Evolutionary conservation across 1,140 invertebrate species (phyloP), one percentile per base, ranked within the genome.

Genomic region (Periplaneta americana): DNA sequence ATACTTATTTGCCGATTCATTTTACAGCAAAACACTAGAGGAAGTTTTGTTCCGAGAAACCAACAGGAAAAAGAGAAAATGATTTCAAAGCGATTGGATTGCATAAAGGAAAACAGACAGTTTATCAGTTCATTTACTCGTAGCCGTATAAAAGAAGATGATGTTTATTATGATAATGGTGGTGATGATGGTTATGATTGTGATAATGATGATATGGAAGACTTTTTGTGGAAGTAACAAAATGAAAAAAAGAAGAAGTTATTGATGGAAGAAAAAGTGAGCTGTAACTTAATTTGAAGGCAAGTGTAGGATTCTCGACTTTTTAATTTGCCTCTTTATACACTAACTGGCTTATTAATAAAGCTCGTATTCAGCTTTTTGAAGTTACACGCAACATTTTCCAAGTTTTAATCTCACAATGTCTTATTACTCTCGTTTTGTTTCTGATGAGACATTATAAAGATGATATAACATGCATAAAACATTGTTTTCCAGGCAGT

Each of bases 391-490:
- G 48, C 35, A 78, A 76, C 18, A n/a, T 77, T 81, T 75, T 78
- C 36, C 39, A 35, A 36, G 74, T 81, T 81, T n/a, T 81, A 81
- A 81, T 81, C 81, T 48, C 81, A 22, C 18, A n/a, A 75, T 37
- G 34, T 36, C 81, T 81, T 57, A 78, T 81, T 81, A 81, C 78
- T 74, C 81, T 35, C 37, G 37, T 76, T 81, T 81, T 48, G 18
- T 57, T 76, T 81, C 76, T 81, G 75, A 81, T 81, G 81, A 39
- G 31, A 81, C 75, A 78, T 74, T 81, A 78, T 78, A 81, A 81
- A 36, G 48, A n/a, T n/a, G n/a, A 81, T 48, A 81, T 81, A 81
- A 81, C 78, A 81, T 78, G 81, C 81, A 81, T 75, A 37, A 81
- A 81, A 81, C 34, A 34, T 78, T 81, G 81, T 81, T 81, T 81